Evolutionary conservation across 2,888 invertebrate genomes (phyloP).

Genomic region (Chesias legatella): DNA sequence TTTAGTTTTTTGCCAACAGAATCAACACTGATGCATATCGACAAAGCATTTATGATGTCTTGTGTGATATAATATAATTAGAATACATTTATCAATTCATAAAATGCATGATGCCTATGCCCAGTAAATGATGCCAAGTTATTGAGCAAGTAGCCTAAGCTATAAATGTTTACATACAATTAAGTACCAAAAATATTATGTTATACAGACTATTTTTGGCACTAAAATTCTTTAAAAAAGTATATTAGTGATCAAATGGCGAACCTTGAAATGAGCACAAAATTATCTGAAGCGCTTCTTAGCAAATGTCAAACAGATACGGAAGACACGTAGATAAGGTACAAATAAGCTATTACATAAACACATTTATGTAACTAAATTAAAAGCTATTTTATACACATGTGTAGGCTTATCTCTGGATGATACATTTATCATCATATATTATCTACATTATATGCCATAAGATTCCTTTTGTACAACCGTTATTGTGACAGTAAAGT

Average conservation of each 20-base stretch:
- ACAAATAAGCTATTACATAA: constrained; percentile 1
- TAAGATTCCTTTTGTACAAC: too few relatives aligned
- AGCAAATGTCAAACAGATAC: constrained; percentile 6
- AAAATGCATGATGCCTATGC: too few relatives aligned
- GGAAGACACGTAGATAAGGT: constrained; percentile 8
- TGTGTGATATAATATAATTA: too few relatives aligned
- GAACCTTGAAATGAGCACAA: neutral
- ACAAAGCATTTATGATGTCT: too few relatives aligned
- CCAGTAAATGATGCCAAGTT: constrained; percentile 1
- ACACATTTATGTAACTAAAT: neutral
- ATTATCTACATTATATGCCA: too few relatives aligned
- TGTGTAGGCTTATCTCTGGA: neutral
- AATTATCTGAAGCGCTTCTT: constrained; percentile 3
- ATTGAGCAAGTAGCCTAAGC: constrained; percentile 14
- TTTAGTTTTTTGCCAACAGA: too few relatives aligned
- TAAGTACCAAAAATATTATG: constrained; percentile 12
- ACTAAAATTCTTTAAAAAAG: constrained; percentile 9
- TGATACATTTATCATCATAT: neutral
- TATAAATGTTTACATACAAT: neutral
- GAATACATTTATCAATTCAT: too few relatives aligned
- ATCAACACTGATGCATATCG: too few relatives aligned
- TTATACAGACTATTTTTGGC: constrained; percentile 11
- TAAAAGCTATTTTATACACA: constrained; percentile 6
- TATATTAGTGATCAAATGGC: neutral
- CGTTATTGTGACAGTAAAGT: too few relatives aligned